Evolutionary conservation across 1,140 invertebrate genomes (phyloP).

Genomic region (Hyposmocoma kahamanoa): DNA sequence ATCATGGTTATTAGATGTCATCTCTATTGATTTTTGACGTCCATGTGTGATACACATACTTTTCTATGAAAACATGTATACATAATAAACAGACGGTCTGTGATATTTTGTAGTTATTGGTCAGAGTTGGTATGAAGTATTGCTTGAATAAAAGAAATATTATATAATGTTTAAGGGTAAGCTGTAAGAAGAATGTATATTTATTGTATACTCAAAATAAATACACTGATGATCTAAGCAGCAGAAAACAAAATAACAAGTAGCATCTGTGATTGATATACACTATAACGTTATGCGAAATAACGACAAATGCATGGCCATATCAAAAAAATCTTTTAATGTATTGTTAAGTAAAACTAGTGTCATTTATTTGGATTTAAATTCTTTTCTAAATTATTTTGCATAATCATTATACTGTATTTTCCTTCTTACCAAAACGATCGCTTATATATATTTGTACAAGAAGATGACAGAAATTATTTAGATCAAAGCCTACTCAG

Average conservation of each 20-base stretch:
- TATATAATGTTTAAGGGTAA: conserved; percentile 68
- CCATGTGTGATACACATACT: conserved; percentile 71
- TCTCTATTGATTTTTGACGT: conserved; percentile 67
- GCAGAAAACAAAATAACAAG: conserved; percentile 45
- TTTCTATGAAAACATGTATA: conserved; percentile 72
- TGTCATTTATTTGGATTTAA: conserved; percentile 14
- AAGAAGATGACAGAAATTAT: no score
- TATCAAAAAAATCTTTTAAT: conserved; percentile 67
- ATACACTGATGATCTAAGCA: conserved; percentile 39
- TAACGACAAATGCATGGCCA: conserved; percentile 62
- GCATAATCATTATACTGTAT: no score
- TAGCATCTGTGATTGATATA: conserved; percentile 68
- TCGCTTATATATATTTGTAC: no score
- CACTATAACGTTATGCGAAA: conserved; percentile 54
- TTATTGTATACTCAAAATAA: conserved; percentile 57
- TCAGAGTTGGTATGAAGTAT: conserved; percentile 69
- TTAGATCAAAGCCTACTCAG: no score
- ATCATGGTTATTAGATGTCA: conserved; percentile 62
- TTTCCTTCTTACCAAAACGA: no score
- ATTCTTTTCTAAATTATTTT: conserved; percentile 28
- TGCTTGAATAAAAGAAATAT: conserved; percentile 67
- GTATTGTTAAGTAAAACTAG: conserved; percentile 41
- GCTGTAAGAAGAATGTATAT: conserved; percentile 64
- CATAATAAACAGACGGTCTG: conserved; percentile 72
- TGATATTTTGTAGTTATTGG: conserved; percentile 74